Percentiles rank a stretch among this genome's conserved stretches.
phyloP scores from a whole-genome alignment of 2,113 vertebrate species.

The Sisor rabdophorus region DNA sequence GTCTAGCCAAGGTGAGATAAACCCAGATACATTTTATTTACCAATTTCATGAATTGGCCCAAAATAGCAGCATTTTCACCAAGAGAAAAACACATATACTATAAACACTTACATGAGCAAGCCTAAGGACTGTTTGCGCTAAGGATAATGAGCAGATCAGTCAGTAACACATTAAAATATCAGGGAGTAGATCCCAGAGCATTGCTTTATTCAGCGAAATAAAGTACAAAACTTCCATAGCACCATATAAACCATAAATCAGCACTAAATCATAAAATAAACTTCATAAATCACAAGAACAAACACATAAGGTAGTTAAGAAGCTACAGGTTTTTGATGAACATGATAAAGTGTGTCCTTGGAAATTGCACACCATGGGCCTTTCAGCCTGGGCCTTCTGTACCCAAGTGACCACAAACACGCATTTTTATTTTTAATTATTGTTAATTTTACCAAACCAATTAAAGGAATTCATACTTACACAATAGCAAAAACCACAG shows the following conservation, averaged over 20 bases:
- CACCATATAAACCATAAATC: conserved; percentile 45
- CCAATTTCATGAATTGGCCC: neutral
- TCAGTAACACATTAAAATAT: conserved; percentile 7
- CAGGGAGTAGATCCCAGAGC: conserved; percentile 10
- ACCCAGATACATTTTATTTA: conserved; percentile 3
- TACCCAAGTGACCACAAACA: too few species aligned
- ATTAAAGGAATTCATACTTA: too few species aligned
- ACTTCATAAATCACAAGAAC: conserved; percentile 40
- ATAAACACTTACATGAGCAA: neutral
- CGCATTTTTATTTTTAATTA: too few species aligned
- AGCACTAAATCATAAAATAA: conserved; percentile 25
- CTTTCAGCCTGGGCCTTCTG: too few species aligned
- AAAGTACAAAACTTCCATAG: conserved; percentile 46
- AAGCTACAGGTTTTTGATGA: neutral
- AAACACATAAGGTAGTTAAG: conserved; percentile 11
- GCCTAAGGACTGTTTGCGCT: neutral
- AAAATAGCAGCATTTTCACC: neutral
- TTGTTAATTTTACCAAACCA: too few species aligned
- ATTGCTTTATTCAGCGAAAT: conserved; percentile 33
- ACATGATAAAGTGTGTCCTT: neutral
- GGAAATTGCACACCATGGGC: too few species aligned
- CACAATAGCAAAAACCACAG: too few species aligned
- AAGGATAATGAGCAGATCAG: conserved; percentile 2
- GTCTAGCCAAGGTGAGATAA: conserved; percentile 22
- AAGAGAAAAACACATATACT: neutral